Evolutionary conservation across 1,140 invertebrate species (phyloP), one percentile per base, ranked within the genome.

Genomic region (Philotrypesis tridentata): DNA sequence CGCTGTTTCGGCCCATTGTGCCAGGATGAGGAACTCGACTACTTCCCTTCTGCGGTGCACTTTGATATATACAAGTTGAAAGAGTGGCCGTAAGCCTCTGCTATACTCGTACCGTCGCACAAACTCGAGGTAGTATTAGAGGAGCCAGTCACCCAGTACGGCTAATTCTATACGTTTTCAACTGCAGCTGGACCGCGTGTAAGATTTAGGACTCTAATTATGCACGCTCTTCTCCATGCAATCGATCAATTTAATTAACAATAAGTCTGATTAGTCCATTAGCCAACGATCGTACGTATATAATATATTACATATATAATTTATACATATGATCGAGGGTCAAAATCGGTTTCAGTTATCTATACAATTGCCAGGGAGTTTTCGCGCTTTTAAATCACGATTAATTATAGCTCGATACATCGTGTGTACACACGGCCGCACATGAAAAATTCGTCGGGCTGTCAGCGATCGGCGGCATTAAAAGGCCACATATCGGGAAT

Each of bases 351-450:
- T 17, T 6, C 63, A 29, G 23, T 21, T 14, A n/a, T n/a, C n/a
- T 21, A 68, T 68, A 17, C 21, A 33, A 55, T 78, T 78, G 48
- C 23, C 65, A 14, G n/a, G 1, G 14, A 55, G 12, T 70, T 79
- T 79, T 79, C 27, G 23, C 65, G n/a, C 68, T 63, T 72, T 72
- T 63, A 40, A 72, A 72, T 63, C 78, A n/a, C 31, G 63, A 72
- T 40, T 79, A 63, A 73, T 73, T 37, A 37, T 17, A 55, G 43
- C n/a, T n/a, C n/a, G 14, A 48, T 60, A 37, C 55, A 71, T 60
- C 43, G 17, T 37, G 17, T 37, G 31, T 70, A 55, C 23, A 71
- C n/a, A 23, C 0, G 2, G 55, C n/a, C n/a, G 55, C n/a, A 31
- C 2, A 4, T 25, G 43, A n/a, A 23, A 23, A 68, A 67, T 21